phyloP scores from a whole-genome alignment of 2,797 vertebrate species.

The Typhlichthys subterraneus region DNA sequence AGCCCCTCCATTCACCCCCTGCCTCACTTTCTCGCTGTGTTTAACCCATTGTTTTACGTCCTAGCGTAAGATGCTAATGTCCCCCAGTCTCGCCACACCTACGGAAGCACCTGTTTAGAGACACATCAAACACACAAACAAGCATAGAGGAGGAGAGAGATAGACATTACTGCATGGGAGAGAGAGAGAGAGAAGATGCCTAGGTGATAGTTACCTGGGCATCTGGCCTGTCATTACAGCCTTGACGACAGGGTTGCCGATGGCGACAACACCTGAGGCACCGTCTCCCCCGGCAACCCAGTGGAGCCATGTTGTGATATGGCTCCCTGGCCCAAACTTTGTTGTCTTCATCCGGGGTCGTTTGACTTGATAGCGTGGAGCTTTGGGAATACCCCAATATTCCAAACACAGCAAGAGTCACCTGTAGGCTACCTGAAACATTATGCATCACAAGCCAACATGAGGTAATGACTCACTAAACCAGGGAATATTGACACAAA shows the following conservation, averaged over 20 bases:
- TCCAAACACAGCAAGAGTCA: slow-evolving; percentile 28
- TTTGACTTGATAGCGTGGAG: slow-evolving; percentile 46
- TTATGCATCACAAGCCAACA: no score
- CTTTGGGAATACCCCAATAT: slow-evolving; percentile 25
- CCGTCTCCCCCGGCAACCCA: slow-evolving; percentile 47
- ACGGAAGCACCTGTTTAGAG: no score
- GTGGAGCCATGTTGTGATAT: slow-evolving; percentile 49
- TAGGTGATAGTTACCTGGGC: slow-evolving; percentile 65
- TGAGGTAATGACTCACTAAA: slow-evolving; percentile 3
- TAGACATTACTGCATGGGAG: slow-evolving; percentile 10
- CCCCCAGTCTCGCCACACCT: no score
- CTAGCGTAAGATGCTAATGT: no score
- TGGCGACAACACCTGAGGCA: slow-evolving; percentile 42
- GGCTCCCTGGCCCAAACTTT: slow-evolving; percentile 51
- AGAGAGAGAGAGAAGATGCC: slow-evolving; percentile 31
- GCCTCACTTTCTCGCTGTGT: no score
- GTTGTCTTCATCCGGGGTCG: slow-evolving; percentile 46
- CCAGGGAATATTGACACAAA: no score
- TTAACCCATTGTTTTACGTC: no score
- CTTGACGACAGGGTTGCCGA: slow-evolving; percentile 35
- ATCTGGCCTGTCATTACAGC: slow-evolving; percentile 64
- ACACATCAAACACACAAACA: no score
- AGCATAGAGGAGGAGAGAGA: no score
- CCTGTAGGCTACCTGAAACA: slow-evolving; percentile 13
- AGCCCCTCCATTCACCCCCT: no score